phyloP scores from a whole-genome alignment of 2,113 vertebrate species.

The Alethe diademata region DNA sequence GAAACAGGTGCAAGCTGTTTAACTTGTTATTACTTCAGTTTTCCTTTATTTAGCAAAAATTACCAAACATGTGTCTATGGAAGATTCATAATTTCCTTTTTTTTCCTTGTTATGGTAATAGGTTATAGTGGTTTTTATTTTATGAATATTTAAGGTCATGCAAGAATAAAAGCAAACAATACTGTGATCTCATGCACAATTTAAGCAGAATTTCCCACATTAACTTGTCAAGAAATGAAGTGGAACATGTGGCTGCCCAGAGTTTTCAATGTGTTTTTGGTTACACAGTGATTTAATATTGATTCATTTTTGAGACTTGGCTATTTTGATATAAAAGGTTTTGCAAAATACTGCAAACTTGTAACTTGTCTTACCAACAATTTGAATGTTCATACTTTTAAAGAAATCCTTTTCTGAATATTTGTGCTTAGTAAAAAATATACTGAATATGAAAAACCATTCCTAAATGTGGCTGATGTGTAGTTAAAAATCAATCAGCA shows the following conservation, averaged over 20 bases:
- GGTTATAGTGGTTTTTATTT: background rate
- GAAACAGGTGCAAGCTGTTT: background rate
- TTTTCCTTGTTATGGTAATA: background rate
- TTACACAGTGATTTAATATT: background rate
- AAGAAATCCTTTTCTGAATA: background rate
- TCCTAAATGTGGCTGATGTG: rapidly evolving
- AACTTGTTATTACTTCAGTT: background rate
- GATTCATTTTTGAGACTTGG: background rate
- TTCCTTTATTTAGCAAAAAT: background rate
- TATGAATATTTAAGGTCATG: background rate
- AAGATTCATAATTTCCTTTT: background rate
- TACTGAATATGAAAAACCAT: background rate
- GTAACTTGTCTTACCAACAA: background rate
- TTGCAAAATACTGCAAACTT: background rate
- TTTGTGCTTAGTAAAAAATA: background rate
- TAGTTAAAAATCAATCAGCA: background rate
- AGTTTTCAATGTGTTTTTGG: background rate
- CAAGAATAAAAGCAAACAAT: background rate
- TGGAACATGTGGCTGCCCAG: background rate
- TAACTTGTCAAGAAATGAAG: background rate
- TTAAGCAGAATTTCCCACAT: background rate
- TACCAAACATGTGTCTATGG: background rate
- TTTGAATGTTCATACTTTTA: background rate
- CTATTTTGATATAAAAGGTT: background rate
- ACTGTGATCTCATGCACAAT: background rate